Base-by-base conservation (phyloP, 2,797 vertebrate genomes). In the Muscicapa striata region DNA sequence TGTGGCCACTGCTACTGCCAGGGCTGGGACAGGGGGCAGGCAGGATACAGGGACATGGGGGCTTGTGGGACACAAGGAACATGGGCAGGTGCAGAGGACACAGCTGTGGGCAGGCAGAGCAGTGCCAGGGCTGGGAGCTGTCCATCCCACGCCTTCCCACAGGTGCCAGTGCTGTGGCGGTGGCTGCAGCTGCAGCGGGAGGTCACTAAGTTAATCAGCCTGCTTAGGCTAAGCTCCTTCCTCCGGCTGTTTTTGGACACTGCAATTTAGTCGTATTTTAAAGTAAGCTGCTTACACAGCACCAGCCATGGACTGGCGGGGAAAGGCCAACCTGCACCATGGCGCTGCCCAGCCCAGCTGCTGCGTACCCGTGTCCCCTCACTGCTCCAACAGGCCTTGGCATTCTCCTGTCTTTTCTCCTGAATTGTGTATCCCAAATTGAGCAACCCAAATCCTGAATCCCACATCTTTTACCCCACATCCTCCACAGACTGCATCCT, bases 231-330 rank as follows among this genome's bases (percentile, higher is more conserved):
- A 98, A 98, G 98, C 98, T 98, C 95, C 95, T 98, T 98, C 97
- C 96, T 97, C 93, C 72, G 93, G 97, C 98, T 98, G 98, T 98
- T 98, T 98, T 98, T 98, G 98, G 98, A 98, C 94, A 93, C 96
- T 96, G 94, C 96, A 98, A 98, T 97, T 97, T 97, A 98, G 97
- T 97, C 95, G 90, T 73, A 97, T 96, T 97, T 97, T 84, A 94
- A 95, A 75, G 64, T 98, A 98, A 98, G 98, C 98, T 64, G 98
- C 98, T 99, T 98, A 98, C 64, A 29, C 55, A 48, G 55, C 76
- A 45, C 49, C 0, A 2, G 61, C 84, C 15, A 1, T 11, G 4
- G 72, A 87, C 72, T 1, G 0, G 57, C 26, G 7, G 62, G 83
- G 80, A 88, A 81, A 88, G 83, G 84, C 68, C 3, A 3, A 48